Conservation (phyloP, 2,113 vertebrate genomes). For the Plecturocebus donacophilus region DNA sequence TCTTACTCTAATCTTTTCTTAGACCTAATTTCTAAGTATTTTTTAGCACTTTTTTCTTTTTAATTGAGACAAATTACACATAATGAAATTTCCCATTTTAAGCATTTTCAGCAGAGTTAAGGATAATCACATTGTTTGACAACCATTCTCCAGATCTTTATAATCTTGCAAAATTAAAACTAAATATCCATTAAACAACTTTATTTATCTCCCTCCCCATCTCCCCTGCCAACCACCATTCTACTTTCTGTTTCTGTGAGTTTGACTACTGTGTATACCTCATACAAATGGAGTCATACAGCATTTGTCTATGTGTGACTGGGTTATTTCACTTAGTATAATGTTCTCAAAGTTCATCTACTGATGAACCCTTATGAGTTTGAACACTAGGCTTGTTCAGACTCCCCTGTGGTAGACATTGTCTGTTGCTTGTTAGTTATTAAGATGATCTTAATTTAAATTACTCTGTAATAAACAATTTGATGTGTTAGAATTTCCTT, state of each 20-base stretch:
- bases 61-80: not conserved
- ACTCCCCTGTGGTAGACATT: not conserved
- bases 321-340: not conserved
- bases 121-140: not conserved
- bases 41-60: not conserved
- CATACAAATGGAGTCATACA: not conserved
- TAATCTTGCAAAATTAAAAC: not conserved
- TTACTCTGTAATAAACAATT: not conserved
- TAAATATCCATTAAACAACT: not conserved
- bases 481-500: not conserved
- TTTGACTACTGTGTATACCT: not conserved
- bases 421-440: not conserved
- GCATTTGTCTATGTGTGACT: not conserved
- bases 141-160: not conserved
- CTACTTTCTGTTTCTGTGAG: not conserved
- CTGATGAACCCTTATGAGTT: not conserved
- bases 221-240: not conserved
- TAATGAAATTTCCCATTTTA: not conserved
- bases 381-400: not conserved
- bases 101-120: not conserved
- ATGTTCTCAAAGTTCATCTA: no score
- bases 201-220: rapidly evolving
- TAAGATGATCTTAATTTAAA: not conserved
- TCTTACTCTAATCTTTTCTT: not conserved
- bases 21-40: not conserved